Base-by-base conservation (phyloP, 2,888 invertebrate species). In the Panzeria rudis region DNA sequence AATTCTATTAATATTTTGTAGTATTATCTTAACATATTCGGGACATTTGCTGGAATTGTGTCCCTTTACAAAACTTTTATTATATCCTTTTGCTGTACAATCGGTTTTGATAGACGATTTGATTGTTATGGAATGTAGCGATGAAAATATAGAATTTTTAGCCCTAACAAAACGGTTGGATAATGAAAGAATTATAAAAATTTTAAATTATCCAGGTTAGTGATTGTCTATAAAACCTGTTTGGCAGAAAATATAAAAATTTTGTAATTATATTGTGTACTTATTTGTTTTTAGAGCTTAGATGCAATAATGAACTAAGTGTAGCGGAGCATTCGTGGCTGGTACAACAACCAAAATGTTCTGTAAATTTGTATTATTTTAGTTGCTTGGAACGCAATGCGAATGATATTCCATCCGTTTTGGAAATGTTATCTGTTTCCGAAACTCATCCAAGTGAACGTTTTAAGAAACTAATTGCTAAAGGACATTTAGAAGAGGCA, bases 401-500 rank as follows among this genome's bases (percentile, higher is more conserved):
- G 0, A 73, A 86, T 3, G 86, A 87, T 29, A 68, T 90, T 4
- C 90, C 92, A 0, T 88, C 90, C 17, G 89, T 89, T 79, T 90
- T 93, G 76, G 91, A 92, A 89, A 91, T 93, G 90, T 90, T 91
- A 86, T 87, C 91, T 35, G 90, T 93, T 0, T 91, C 91, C 0
- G 93, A 93, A 88, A 92, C 92, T 0, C 90, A 92, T 86, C 93
- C 93, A 1, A 89, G 88, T 59, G 91, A 93, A 86, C 90, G 93
- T 4, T 89, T 92, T 7, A 91, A 91, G 41, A 93, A 92, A 86
- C 88, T 93, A 0, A 90, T 93, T 68, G 89, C 90, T n/a, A 91
- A 91, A 56, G 92, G 92, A 4, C 90, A 91, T 62, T 87, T 93
- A 13, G 91, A 92, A 68, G 92, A 93, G 80, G 93, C 93, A 0